phyloP scores from a whole-genome alignment of 2,797 vertebrate genomes.

The Oreonectes daqikongensis region DNA sequence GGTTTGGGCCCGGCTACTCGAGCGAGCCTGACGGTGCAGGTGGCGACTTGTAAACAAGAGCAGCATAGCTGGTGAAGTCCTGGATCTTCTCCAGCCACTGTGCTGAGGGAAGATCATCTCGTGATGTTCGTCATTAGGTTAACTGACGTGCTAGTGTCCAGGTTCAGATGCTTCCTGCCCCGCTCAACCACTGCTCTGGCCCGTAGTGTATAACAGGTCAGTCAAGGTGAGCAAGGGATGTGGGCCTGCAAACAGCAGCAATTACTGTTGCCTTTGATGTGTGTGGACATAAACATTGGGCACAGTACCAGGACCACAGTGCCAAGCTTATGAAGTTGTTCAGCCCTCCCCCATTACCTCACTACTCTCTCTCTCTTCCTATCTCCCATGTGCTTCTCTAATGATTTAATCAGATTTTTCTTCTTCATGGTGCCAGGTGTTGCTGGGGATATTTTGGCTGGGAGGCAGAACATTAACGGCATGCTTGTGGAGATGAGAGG shows the following conservation, averaged over 20 bases:
- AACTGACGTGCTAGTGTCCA: slow-evolving; percentile 16
- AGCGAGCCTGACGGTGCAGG: slow-evolving; percentile 57
- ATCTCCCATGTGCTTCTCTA: slow-evolving; percentile 54
- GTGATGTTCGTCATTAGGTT: slow-evolving; percentile 63
- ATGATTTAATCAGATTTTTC: slow-evolving; percentile 70
- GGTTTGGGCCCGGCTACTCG: slow-evolving; percentile 21
- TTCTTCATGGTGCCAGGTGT: slow-evolving; percentile 66
- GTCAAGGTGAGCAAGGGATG: slow-evolving; percentile 54
- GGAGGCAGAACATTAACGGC: slow-evolving; percentile 55
- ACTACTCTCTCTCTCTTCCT: slow-evolving; percentile 37
- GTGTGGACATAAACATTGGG: slow-evolving; percentile 40
- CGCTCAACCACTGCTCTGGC: slow-evolving; percentile 21
- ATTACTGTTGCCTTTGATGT: slow-evolving; percentile 57
- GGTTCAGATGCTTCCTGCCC: slow-evolving; percentile 10
- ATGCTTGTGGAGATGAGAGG: slow-evolving; percentile 61
- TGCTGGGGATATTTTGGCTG: slow-evolving; percentile 64
- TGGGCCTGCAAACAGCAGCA: slow-evolving; percentile 59
- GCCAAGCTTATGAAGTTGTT: slow-evolving; percentile 48
- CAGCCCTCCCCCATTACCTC: slow-evolving; percentile 15
- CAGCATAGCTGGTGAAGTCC: slow-evolving; percentile 66
- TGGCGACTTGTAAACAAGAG: slow-evolving; percentile 68
- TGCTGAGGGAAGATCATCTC: slow-evolving; percentile 61
- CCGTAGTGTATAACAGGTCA: slow-evolving; percentile 53
- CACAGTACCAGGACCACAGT: slow-evolving; percentile 28
- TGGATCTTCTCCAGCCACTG: slow-evolving; percentile 69